Evolutionary conservation across 2,888 invertebrate species (phyloP), one percentile per base, ranked within the genome.

Genomic region (Laothoe populi): DNA sequence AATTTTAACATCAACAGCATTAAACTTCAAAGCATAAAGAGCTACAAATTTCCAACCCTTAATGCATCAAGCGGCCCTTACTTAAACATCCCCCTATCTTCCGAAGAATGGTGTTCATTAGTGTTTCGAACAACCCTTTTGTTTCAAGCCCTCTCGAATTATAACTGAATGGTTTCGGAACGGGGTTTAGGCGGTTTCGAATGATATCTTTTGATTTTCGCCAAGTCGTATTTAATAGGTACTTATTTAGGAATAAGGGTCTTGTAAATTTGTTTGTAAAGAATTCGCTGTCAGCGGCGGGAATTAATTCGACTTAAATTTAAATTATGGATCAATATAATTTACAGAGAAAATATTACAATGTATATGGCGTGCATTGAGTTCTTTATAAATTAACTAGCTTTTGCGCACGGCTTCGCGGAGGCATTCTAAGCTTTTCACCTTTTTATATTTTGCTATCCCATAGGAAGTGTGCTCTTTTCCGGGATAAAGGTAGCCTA

Each of bases 101-200:
- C 16, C 59, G 48, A 65, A 72, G 75, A 75, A 74, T 72, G 63
- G 69, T 66, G 72, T 75, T 75, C 75, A 74, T 75, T 75, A 75
- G 76, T 64, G 67, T 31, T 57, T 59, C 66, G 63, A 65, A 48
- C 64, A 67, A 62, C 69, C 62, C 72, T 64, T 68, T 75, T 75
- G 75, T 74, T 70, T 70, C 61, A 57, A 59, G 61, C 58, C 42
- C 13, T 16, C 23, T 1, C 42, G 26, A 59, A 26, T 59, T 59
- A 26, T 40, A n/a, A 11, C 38, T 10, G 31, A 46, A 31, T 0
- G 59, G 23, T 19, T 7, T 21, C 48, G 35, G 31, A 31, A 31
- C 31, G 8, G 44, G 19, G 44, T 44, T 60, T 26, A 49, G n/a
- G 16, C 44, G n/a, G 24, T 24, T 49, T 49, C 8, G 40, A 49